Base-by-base conservation (phyloP, 1,140 invertebrate species). In the Heliconius hermathena region DNA sequence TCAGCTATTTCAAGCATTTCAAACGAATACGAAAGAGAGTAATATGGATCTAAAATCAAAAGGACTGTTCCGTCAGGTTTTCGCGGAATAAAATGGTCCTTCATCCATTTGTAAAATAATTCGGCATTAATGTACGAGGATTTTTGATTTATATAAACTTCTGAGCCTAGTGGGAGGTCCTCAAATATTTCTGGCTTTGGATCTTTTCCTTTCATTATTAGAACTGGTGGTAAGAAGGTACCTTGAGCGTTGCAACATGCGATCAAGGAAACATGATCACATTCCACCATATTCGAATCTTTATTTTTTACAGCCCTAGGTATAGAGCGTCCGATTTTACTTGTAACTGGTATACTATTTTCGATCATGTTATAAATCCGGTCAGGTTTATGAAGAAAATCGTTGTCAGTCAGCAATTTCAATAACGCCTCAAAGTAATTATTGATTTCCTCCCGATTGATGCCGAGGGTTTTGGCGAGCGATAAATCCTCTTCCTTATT, bases 61-160 rank as follows among this genome's bases (percentile, higher is more conserved):
- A 82, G 13, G 46, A 87, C 87, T 77, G 91, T 93, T 57, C 89
- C 90, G 18, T 66, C 36, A 9, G 83, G 82, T 79, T 94, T 94
- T 38, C 73, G 75, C 8, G 88, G 88, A 38, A 93, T 38, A 82
- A 93, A 94, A 71, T 90, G 85, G 70, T 89, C 82, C 74, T 83
- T 85, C 13, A 93, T 77, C 89, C 89, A 94, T 78, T 90, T 85
- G 1, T 85, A 79, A 81, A 94, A 94, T 60, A 95, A 71, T 41
- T 91, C 89, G 26, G 88, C 71, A 75, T 82, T 89, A 11, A 92
- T 81, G 71, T 90, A 92, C 2, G 88, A 88, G 0, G 88, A 92
- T 83, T 91, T 89, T 81, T 88, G 84, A 41, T 84, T 81, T 86
- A 89, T 91, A 36, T 84, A 88, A 2, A 92, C 81, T 80, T 87